A percentile compares a stretch with the other conserved stretches of the same genome.
phyloP scores from a whole-genome alignment of 2,888 invertebrate genomes.

The Beris chalybata region DNA sequence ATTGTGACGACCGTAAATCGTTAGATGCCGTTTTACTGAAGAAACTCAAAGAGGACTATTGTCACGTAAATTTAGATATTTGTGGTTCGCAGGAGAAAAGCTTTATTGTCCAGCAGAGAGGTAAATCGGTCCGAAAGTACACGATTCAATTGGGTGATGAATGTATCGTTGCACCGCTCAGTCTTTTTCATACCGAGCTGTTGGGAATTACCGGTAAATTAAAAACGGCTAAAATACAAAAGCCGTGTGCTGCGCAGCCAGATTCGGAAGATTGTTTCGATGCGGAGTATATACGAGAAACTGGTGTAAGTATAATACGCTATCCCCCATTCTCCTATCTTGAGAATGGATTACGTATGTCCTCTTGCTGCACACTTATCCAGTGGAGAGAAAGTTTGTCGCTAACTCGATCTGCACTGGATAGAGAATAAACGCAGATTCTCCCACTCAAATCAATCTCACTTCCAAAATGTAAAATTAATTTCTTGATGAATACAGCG shows the following conservation, averaged over 20 bases:
- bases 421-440: no score
- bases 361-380: no score
- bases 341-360: no score
- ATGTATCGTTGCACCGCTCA: constrained; percentile 86
- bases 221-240: constrained; percentile 74
- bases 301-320: constrained; percentile 61
- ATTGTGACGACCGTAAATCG: constrained; percentile 72
- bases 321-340: no score
- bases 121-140: constrained; percentile 68
- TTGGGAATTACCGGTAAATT: constrained; percentile 75
- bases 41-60: constrained; percentile 84
- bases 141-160: constrained; percentile 86
- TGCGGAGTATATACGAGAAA: constrained; percentile 88
- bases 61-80: constrained; percentile 88
- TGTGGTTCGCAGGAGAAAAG: constrained; percentile 86
- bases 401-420: no score
- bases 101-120: constrained; percentile 74
- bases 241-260: constrained; percentile 64
- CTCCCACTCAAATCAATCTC: no score
- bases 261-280: constrained; percentile 94
- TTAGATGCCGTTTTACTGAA: constrained; percentile 79
- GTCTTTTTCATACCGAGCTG: constrained; percentile 85
- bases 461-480: no score
- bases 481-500: constrained; percentile 50
- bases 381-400: no score